Evolutionary conservation across 2,113 vertebrate species (phyloP).

Genomic region (Bos indicus): DNA sequence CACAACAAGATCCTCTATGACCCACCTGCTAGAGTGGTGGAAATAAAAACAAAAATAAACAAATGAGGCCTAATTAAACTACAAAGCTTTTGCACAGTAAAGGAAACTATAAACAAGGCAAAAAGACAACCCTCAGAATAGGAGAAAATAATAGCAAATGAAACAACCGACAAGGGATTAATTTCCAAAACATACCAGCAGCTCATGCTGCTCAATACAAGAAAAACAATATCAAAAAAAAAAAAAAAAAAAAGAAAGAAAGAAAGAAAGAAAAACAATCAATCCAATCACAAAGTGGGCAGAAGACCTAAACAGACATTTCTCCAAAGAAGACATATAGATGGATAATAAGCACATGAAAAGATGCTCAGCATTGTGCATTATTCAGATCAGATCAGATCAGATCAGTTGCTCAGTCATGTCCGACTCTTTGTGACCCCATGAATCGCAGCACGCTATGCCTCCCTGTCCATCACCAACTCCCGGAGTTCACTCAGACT

Average conservation of each 20-base stretch:
- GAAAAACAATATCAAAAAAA: background rate
- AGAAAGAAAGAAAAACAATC: background rate
- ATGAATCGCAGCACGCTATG: no score
- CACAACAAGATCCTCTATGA: background rate
- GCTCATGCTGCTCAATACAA: background rate
- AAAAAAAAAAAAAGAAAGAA: fast-evolving
- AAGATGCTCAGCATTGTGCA: background rate
- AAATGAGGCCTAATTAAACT: background rate
- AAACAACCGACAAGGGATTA: background rate
- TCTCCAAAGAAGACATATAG: background rate
- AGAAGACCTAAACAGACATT: background rate
- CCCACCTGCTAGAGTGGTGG: background rate
- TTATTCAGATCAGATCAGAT: background rate
- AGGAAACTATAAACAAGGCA: background rate
- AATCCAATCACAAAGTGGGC: background rate
- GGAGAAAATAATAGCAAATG: background rate
- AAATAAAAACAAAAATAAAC: background rate
- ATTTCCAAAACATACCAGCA: background rate
- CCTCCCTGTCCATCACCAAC: no score
- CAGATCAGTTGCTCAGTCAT: no score
- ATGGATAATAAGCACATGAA: background rate
- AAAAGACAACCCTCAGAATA: background rate
- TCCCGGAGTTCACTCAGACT: no score
- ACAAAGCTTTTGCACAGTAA: background rate
- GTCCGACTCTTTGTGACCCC: no score